These are phyloP conservation scores for Bubalus kerabau DNA, from an alignment of 2,113 vertebrate genomes.

Conservation along the genomic window DNA sequence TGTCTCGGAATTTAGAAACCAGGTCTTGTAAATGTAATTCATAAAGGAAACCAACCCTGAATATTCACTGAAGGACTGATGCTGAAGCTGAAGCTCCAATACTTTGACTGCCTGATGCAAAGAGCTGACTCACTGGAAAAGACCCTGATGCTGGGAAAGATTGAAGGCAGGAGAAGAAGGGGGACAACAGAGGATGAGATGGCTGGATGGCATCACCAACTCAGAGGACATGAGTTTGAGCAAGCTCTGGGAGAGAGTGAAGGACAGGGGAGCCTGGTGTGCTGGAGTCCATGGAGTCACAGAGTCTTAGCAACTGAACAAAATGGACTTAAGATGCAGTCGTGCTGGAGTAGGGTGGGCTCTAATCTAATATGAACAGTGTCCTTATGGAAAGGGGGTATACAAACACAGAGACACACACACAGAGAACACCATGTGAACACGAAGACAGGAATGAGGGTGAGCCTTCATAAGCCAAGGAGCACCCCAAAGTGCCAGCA, in stretches of 20 bases:
- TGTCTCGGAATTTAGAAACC: neutral
- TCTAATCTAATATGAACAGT: neutral
- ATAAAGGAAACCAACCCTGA: neutral
- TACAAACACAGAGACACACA: neutral
- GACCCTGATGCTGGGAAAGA: neutral
- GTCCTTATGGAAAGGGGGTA: neutral
- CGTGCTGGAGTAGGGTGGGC: neutral
- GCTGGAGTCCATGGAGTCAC: fast-evolving
- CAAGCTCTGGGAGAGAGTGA: neutral
- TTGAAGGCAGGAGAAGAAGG: neutral
- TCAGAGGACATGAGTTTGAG: neutral
- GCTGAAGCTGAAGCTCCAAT: neutral
- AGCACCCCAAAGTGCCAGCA: neutral
- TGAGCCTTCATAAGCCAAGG: neutral
- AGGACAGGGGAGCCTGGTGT: neutral
- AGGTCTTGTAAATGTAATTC: neutral
- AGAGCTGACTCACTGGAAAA: neutral
- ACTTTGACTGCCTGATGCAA: neutral
- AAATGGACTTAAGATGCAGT: neutral
- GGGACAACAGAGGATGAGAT: neutral
- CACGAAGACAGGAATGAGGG: neutral
- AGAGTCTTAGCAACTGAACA: neutral
- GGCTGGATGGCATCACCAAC: neutral
- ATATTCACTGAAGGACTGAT: neutral
- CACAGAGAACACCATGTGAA: neutral